phyloP scores from a whole-genome alignment of 2,797 vertebrate species.

The Tangara arthus region DNA sequence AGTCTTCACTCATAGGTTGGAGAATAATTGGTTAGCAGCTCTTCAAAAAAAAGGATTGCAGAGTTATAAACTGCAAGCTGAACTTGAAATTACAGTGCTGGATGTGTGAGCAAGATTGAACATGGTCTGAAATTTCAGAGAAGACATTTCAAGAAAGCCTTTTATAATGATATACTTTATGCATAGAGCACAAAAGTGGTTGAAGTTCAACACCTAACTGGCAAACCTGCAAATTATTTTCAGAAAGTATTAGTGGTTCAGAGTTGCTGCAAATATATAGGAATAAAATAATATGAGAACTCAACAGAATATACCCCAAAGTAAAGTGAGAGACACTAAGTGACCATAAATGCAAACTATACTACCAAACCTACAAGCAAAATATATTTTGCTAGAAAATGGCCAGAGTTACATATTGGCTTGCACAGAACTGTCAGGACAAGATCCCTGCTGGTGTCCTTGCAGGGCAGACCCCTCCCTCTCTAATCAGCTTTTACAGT shows the following conservation, averaged over 20 bases:
- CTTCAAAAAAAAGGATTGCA: conserved; percentile 39
- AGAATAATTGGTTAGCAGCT: conserved; percentile 57
- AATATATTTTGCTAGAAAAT: conserved; percentile 35
- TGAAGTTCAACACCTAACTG: background rate
- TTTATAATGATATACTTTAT: background rate
- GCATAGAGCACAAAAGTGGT: background rate
- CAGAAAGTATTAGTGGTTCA: background rate
- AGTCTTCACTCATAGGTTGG: conserved; percentile 6
- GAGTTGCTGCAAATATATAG: background rate
- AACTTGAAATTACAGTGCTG: conserved; percentile 35
- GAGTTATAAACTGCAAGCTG: conserved; percentile 26
- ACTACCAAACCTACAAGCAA: background rate
- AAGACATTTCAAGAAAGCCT: background rate
- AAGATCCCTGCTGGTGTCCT: background rate
- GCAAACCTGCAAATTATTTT: background rate
- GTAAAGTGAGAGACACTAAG: background rate
- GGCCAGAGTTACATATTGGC: background rate
- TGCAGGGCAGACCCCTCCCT: background rate
- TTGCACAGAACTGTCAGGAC: background rate
- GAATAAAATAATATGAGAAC: background rate
- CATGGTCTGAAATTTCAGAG: background rate
- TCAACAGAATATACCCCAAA: background rate
- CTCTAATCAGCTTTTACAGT: background rate
- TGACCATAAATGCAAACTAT: background rate
- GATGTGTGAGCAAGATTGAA: conserved; percentile 34